Evolutionary conservation across 2,888 invertebrate genomes (phyloP).

Genomic region (Diarsia rubi): DNA sequence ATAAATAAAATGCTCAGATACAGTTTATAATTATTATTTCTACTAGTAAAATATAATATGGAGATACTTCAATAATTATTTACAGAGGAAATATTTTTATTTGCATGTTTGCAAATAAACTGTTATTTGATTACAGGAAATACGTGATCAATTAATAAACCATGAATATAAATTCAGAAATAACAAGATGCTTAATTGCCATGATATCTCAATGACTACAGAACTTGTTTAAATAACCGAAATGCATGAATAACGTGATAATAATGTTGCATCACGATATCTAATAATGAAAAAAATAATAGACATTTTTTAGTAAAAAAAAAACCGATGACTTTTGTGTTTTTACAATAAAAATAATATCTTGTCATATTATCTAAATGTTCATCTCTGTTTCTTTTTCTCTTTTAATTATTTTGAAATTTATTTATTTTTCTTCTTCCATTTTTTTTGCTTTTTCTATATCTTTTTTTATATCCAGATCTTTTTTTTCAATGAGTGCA

Average conservation of each 20-base stretch:
- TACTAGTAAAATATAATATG: background rate
- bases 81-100: slow-evolving; percentile 14
- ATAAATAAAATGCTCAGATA: background rate
- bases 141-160: slow-evolving; percentile 45
- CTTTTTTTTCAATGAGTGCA: too few species aligned
- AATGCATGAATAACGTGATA: slow-evolving; percentile 31
- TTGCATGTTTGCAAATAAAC: slow-evolving; percentile 18
- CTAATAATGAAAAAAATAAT: background rate
- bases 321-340: background rate
- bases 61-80: background rate
- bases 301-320: background rate
- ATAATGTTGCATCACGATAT: slow-evolving; percentile 49
- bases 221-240: slow-evolving; percentile 62
- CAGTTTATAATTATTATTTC: background rate
- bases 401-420: too few species aligned
- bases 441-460: too few species aligned
- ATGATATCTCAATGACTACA: slow-evolving; percentile 42
- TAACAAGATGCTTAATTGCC: slow-evolving; percentile 54
- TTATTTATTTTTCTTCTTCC: too few species aligned
- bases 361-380: too few species aligned
- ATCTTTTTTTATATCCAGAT: too few species aligned
- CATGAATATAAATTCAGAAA: slow-evolving; percentile 41
- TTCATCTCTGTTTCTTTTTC: too few species aligned
- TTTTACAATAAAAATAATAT: background rate
- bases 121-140: slow-evolving; percentile 55